A percentile compares a stretch with the other conserved stretches of the same genome.
phyloP scores from a whole-genome alignment of 1,140 invertebrate species.

The Micrasema minimum region DNA sequence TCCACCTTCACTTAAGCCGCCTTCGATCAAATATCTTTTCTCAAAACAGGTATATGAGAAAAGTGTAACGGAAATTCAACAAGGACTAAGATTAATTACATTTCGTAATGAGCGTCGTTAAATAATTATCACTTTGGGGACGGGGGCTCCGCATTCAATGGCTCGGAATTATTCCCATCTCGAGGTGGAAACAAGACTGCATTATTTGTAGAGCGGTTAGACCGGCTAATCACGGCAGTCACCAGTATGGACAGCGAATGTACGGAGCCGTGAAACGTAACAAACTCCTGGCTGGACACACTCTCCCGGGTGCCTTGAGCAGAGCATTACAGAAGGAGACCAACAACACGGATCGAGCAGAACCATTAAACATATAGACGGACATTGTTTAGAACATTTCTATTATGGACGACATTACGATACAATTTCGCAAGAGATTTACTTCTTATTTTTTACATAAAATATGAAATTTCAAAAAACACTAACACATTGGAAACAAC shows the following conservation, averaged over 20 bases:
- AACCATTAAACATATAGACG: constrained; percentile 44
- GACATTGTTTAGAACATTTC: constrained; percentile 54
- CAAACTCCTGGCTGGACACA: neutral
- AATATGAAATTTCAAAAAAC: constrained; percentile 49
- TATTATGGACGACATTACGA: constrained; percentile 50
- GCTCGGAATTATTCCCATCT: constrained; percentile 48
- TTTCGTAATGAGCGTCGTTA: constrained; percentile 42
- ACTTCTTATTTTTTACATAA: constrained; percentile 34
- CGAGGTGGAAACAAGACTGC: constrained; percentile 28
- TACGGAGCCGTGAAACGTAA: constrained; percentile 42
- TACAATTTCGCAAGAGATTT: constrained; percentile 28
- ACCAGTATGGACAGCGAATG: constrained; percentile 49
- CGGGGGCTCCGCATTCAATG: constrained; percentile 50
- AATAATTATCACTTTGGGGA: constrained; percentile 48
- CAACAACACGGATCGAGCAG: constrained; percentile 10
- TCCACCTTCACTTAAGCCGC: constrained; percentile 5
- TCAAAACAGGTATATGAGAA: neutral
- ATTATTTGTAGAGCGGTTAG: constrained; percentile 38
- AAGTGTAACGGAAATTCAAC: constrained; percentile 20
- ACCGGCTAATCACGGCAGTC: constrained; percentile 32
- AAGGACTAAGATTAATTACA: constrained; percentile 39
- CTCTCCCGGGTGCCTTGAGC: constrained; percentile 11
- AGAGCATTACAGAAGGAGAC: constrained; percentile 31
- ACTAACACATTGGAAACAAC: constrained; percentile 44
- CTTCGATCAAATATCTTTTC: constrained; percentile 20